Evolutionary conservation across 1,140 invertebrate species (phyloP).

Genomic region (Ruditapes philippinarum): DNA sequence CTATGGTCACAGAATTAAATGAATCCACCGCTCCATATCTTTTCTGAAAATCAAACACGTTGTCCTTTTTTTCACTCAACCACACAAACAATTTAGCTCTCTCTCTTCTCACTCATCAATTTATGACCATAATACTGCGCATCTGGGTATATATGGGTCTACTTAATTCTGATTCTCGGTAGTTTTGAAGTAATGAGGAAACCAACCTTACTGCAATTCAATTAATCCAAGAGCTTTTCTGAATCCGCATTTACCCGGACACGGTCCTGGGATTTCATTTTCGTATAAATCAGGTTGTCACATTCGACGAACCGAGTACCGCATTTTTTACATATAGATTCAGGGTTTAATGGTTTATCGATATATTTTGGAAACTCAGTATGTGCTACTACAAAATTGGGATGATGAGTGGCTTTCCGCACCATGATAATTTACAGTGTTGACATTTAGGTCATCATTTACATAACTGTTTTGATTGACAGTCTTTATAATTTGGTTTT

Average conservation of each 20-base stretch:
- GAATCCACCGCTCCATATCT: no score
- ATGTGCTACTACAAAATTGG: slow-evolving; percentile 56
- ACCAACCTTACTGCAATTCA: slow-evolving; percentile 57
- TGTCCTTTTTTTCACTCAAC: no score
- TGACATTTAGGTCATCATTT: slow-evolving; percentile 22
- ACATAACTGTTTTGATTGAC: neutral
- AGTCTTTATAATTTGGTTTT: neutral
- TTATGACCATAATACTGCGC: no score
- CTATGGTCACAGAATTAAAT: no score
- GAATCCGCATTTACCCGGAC: slow-evolving; percentile 16
- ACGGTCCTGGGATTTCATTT: neutral
- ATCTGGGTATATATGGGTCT: no score
- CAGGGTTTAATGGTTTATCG: neutral
- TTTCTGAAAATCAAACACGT: no score
- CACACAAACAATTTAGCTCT: no score
- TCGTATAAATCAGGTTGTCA: neutral
- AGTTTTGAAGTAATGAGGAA: no score
- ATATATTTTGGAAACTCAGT: slow-evolving; percentile 9
- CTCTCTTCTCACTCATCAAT: no score
- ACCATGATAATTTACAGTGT: slow-evolving; percentile 31
- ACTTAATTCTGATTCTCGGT: no score
- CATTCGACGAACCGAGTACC: slow-evolving; percentile 44
- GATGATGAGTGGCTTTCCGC: slow-evolving; percentile 22
- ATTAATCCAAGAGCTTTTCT: neutral
- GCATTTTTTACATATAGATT: slow-evolving; percentile 34